These are phyloP conservation scores for Capreolus pygargus DNA, from an alignment of 2,113 vertebrate genomes.

Conservation along the genomic window DNA sequence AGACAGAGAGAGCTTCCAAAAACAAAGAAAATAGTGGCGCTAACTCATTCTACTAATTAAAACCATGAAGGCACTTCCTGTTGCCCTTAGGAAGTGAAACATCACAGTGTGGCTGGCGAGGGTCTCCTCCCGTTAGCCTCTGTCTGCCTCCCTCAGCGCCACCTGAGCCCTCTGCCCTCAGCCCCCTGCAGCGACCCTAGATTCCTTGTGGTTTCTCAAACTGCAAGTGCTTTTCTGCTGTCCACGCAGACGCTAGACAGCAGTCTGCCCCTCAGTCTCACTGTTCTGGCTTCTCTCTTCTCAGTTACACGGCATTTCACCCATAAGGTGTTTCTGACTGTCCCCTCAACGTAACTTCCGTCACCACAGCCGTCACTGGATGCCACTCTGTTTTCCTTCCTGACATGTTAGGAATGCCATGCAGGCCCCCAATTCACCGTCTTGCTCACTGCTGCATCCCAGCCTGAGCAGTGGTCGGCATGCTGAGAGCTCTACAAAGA, in stretches of 20 bases:
- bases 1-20: background rate
- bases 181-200: background rate
- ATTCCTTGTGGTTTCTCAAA: background rate
- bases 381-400: background rate
- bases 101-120: background rate
- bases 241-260: rapidly evolving
- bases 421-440: background rate
- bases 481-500: background rate
- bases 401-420: rapidly evolving
- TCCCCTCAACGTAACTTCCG: no score
- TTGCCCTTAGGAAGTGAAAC: background rate
- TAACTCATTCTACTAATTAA: background rate
- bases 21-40: background rate
- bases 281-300: background rate
- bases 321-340: background rate
- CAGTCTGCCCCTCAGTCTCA: background rate
- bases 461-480: background rate
- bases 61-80: background rate
- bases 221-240: background rate
- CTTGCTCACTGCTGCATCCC: background rate
- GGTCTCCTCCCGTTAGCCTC: background rate
- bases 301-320: background rate
- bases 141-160: no score
- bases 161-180: background rate
- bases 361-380: no score